These are phyloP conservation scores for Pollenia angustigena DNA, from an alignment of 2,888 invertebrate genomes.

Conservation along the genomic window DNA sequence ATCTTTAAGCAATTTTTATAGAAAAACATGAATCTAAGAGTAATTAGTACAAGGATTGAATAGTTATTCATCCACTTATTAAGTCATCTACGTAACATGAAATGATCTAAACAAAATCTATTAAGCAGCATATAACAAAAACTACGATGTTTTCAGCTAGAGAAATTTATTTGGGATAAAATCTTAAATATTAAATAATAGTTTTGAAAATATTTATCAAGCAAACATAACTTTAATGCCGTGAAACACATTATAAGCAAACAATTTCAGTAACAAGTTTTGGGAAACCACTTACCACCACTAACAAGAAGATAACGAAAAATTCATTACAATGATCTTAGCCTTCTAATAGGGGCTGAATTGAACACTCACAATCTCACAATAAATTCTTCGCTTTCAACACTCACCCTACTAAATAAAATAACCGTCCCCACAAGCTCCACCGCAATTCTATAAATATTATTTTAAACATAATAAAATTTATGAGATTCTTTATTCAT, in stretches of 20 bases:
- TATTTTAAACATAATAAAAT: constrained; percentile 34
- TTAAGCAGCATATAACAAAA: no score
- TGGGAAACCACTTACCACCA: not conserved
- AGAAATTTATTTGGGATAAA: no score
- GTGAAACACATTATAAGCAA: not conserved
- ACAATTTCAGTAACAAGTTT: not conserved
- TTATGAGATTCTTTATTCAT: constrained; percentile 58
- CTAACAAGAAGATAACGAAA: constrained; percentile 46
- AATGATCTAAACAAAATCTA: no score
- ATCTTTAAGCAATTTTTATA: not conserved
- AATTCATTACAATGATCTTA: constrained; percentile 45
- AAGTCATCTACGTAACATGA: no score
- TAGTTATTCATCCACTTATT: not conserved
- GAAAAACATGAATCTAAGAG: not conserved
- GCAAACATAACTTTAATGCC: no score
- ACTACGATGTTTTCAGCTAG: no score
- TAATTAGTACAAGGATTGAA: not conserved
- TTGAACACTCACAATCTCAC: constrained; percentile 12
- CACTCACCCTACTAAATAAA: not conserved
- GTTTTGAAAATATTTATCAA: not conserved
- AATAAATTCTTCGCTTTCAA: no score
- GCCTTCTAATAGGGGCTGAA: constrained; percentile 49
- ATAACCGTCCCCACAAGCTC: not conserved
- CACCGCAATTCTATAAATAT: not conserved
- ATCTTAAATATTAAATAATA: no score